A percentile compares a stretch with the other conserved stretches of the same genome.
Conservation (phyloP, 2,888 invertebrate genomes). For the Steinernema carpocapsae region DNA sequence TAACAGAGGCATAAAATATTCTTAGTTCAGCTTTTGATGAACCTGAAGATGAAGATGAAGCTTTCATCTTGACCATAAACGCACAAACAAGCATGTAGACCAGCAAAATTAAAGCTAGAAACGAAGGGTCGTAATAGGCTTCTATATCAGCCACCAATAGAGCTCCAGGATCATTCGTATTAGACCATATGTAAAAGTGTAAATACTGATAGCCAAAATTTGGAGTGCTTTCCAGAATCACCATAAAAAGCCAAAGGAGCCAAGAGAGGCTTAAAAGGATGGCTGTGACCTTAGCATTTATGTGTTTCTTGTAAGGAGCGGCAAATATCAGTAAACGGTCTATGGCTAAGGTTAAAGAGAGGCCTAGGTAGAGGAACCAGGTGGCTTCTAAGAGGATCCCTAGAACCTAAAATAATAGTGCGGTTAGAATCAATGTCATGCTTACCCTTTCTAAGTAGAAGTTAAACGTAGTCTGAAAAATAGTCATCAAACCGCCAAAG, state of each 20-base stretch:
- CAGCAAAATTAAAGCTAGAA: background rate
- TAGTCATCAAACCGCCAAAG: background rate
- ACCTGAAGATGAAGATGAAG: background rate
- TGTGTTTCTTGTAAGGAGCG: background rate
- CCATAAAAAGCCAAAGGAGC: background rate
- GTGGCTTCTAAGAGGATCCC: background rate
- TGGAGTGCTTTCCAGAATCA: background rate
- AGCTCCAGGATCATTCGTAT: background rate
- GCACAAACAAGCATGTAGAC: background rate
- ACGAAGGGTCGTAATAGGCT: background rate
- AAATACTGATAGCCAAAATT: background rate
- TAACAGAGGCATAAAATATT: background rate
- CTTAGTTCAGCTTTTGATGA: background rate
- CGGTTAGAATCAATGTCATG: background rate
- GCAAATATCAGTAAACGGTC: background rate
- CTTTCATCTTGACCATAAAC: background rate
- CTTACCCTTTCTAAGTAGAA: slow-evolving; percentile 1
- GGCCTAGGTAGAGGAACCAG: background rate
- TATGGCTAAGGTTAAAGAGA: background rate
- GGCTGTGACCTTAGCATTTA: background rate
- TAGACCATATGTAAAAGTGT: background rate
- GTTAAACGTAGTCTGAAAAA: background rate
- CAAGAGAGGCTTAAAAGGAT: background rate
- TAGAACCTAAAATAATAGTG: background rate
- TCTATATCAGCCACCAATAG: background rate